These are phyloP conservation scores for Drosophila mimica DNA, from an alignment of 2,888 invertebrate species.

Conservation along the genomic window DNA sequence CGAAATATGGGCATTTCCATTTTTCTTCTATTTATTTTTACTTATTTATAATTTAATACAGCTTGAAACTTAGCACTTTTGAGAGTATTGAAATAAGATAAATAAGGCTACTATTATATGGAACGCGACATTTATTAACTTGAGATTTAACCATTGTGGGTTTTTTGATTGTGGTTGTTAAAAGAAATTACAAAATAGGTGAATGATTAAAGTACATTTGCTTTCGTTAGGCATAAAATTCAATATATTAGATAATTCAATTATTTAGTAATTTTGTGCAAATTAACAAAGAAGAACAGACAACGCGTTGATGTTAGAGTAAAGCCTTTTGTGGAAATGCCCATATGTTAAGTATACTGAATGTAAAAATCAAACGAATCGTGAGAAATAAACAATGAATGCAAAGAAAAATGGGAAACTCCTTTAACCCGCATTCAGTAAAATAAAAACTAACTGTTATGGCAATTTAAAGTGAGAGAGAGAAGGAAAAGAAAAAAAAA, in stretches of 20 bases:
- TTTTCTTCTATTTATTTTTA: background rate
- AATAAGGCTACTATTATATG: background rate
- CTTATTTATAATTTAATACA: background rate
- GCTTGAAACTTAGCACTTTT: background rate
- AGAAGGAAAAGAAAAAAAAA: background rate
- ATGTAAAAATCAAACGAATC: slow-evolving; percentile 28
- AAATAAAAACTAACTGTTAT: slow-evolving; percentile 26
- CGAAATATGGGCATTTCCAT: slow-evolving; percentile 5
- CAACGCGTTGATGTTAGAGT: background rate
- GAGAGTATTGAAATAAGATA: background rate
- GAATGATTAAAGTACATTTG: background rate
- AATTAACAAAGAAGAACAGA: background rate
- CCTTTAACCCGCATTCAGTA: slow-evolving; percentile 6
- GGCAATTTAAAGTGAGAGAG: slow-evolving; percentile 77
- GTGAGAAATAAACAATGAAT: slow-evolving; percentile 22
- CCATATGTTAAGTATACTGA: slow-evolving; percentile 12
- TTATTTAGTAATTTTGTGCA: background rate
- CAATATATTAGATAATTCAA: background rate
- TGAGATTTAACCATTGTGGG: background rate
- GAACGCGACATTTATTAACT: background rate
- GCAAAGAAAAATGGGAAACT: slow-evolving; percentile 32
- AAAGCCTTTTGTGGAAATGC: background rate
- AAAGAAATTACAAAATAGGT: background rate
- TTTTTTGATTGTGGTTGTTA: background rate
- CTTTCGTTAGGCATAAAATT: background rate